Base-by-base conservation (phyloP, 2,797 vertebrate species). In the Hylomyscus alleni region DNA sequence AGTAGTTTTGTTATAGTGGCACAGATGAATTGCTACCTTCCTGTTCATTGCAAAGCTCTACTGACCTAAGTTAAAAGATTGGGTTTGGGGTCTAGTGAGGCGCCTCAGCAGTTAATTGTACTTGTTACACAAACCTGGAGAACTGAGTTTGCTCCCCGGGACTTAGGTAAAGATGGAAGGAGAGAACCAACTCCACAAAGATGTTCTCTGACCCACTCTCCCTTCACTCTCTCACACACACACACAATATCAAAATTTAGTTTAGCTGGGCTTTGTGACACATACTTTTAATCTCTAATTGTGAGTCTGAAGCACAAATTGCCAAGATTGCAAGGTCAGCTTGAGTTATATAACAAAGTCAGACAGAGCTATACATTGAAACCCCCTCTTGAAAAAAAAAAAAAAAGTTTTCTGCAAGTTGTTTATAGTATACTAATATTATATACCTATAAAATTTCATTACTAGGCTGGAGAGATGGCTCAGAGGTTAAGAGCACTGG, bases 341-440 rank as follows among this genome's bases (percentile, higher is more conserved):
- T 85, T 62, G 81, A 29, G 15, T 26, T 22, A 29, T 26, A 29
- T 15, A 82, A 22, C n/a, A 82, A 82, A 37, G 56, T 60, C 54
- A 60, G n/a, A 47, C 44, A 14, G 12, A 54, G 44, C 65, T 52
- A 69, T 69, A 85, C 10, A 65, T 67, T 26, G 47, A 69, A 47
- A 69, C 47, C 47, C 12, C 34, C 14, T 7, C 67, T 60, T 37
- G 20, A 8, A 19, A 12, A 65, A 44, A 34, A 34, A 13, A 50
- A 14, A 13, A 34, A 8, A 1, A 20, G 44, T 69, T 69, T 86
- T 24, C 19, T 52, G 3, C 20, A 86, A 52, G 47, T 87, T 40
- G 52, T 89, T 85, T 89, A 58, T 80, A 31, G 24, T 56, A 56
- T 92, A 62, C 54, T 85, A 94, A 80, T 67, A 76, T 20, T 50